Percentiles rank a stretch among this genome's conserved stretches.
These are phyloP conservation scores for Allacma fusca DNA, from an alignment of 2,888 invertebrate genomes.

Conservation along the genomic window DNA sequence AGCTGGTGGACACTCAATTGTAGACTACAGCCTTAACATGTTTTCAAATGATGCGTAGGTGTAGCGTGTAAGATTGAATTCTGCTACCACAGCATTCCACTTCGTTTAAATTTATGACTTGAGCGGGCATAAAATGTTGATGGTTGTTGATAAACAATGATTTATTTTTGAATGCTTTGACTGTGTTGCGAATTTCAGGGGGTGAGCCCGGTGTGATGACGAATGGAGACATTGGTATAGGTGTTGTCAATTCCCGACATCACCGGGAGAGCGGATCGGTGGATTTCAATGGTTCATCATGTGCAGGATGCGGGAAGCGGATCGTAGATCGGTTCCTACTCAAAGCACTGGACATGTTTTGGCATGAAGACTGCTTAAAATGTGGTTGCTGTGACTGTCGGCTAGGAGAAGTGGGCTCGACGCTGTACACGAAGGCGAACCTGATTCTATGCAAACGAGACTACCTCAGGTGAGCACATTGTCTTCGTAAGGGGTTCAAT, in stretches of 20 bases:
- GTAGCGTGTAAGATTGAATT: too few relatives aligned
- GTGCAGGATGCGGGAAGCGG: conserved; percentile 92
- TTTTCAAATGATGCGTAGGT: too few relatives aligned
- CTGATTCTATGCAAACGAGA: conserved; percentile 94
- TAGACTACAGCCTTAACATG: too few relatives aligned
- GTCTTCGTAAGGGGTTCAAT: not conserved
- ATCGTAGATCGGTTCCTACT: conserved; percentile 76
- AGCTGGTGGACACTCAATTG: too few relatives aligned
- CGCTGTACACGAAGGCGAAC: conserved; percentile 93
- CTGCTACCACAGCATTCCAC: too few relatives aligned
- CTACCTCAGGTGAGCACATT: conserved; percentile 71
- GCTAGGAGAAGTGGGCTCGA: conserved; percentile 94
- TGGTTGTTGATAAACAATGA: not conserved
- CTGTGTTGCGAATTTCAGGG: too few relatives aligned
- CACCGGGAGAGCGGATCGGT: conserved; percentile 21
- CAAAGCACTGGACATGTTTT: conserved; percentile 90
- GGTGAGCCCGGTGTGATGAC: conserved; percentile 55
- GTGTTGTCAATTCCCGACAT: conserved; percentile 36
- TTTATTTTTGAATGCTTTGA: not conserved
- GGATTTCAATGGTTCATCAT: conserved; percentile 63
- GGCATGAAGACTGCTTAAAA: conserved; percentile 98
- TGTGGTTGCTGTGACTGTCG: conserved; percentile 97
- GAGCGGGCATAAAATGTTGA: too few relatives aligned
- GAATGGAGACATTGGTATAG: conserved; percentile 56
- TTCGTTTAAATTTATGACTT: too few relatives aligned